Evolutionary conservation across 2,888 invertebrate genomes (phyloP).

Genomic region (Nemoura dubitans): DNA sequence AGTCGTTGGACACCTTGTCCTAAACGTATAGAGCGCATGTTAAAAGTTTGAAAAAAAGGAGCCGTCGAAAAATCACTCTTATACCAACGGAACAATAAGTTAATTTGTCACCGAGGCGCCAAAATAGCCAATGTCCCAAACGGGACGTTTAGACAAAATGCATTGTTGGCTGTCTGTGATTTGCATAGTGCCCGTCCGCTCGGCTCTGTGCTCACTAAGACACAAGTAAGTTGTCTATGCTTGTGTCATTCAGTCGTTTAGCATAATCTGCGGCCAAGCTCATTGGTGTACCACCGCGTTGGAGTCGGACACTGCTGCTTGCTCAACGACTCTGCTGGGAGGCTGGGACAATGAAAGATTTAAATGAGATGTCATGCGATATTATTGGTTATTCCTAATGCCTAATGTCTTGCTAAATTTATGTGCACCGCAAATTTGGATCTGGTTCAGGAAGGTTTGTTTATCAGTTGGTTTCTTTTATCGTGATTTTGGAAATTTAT

Average conservation of each 20-base stretch:
- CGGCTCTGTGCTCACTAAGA: not conserved
- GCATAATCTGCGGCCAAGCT: not conserved
- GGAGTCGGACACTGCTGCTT: not conserved
- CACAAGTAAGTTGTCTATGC: constrained; percentile 4
- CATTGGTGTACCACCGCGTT: not conserved
- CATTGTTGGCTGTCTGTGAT: not conserved
- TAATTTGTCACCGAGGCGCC: not conserved
- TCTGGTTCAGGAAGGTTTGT: no score
- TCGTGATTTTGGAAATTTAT: no score
- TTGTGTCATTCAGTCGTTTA: not conserved
- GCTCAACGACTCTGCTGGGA: not conserved
- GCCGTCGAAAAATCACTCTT: not conserved
- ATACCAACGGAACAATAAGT: not conserved
- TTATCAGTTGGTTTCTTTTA: no score
- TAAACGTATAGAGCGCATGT: not conserved
- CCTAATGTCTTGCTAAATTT: no score
- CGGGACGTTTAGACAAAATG: not conserved
- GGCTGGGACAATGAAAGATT: constrained; percentile 3
- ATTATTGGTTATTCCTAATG: not conserved
- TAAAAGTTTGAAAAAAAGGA: not conserved
- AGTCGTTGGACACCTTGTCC: not conserved
- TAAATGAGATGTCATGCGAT: not conserved
- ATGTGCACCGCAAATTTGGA: no score
- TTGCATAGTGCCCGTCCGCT: not conserved
- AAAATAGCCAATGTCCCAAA: constrained; percentile 7